Percentiles rank a stretch among this genome's conserved stretches.
Conservation (phyloP, 1,140 invertebrate species). For the Eriocheir sinensis region DNA sequence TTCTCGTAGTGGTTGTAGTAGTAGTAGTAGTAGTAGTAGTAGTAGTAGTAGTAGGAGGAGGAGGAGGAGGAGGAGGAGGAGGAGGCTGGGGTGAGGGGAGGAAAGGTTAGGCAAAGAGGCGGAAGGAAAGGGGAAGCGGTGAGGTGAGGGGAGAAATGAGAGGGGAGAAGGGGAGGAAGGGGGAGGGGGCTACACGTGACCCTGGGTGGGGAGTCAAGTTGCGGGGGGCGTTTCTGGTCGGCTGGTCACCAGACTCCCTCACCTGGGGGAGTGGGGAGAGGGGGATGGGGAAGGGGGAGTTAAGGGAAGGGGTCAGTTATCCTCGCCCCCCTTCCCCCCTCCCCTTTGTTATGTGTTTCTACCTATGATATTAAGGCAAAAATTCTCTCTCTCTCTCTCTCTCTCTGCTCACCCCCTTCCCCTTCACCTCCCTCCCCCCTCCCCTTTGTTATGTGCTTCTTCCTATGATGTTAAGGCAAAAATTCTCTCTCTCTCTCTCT, state of each 20-base stretch:
- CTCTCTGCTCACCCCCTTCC: background rate
- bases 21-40: too few relatives aligned
- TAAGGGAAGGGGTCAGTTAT: background rate
- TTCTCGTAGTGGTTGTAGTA: too few relatives aligned
- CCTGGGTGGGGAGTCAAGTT: constrained; percentile 9
- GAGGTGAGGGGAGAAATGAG: background rate
- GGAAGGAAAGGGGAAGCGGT: background rate
- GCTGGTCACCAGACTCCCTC: background rate
- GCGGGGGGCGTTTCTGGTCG: constrained; percentile 8
- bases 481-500: constrained; percentile 7
- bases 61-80: background rate
- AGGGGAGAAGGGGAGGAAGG: background rate
- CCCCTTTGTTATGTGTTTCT: background rate
- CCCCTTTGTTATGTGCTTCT: background rate
- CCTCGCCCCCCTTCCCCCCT: background rate
- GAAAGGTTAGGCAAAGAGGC: too few relatives aligned
- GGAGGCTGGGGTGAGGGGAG: background rate
- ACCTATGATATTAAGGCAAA: too few relatives aligned
- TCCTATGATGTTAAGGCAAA: too few relatives aligned
- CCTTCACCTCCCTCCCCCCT: background rate
- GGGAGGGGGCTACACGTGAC: background rate
- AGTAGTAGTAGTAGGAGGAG: background rate
- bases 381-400: constrained; percentile 7
- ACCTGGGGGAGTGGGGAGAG: background rate
- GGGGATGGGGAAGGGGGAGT: background rate